A percentile compares a stretch with the other conserved stretches of the same genome.
These are phyloP conservation scores for Ptyas mucosa DNA, from an alignment of 2,113 vertebrate species.

Conservation along the genomic window DNA sequence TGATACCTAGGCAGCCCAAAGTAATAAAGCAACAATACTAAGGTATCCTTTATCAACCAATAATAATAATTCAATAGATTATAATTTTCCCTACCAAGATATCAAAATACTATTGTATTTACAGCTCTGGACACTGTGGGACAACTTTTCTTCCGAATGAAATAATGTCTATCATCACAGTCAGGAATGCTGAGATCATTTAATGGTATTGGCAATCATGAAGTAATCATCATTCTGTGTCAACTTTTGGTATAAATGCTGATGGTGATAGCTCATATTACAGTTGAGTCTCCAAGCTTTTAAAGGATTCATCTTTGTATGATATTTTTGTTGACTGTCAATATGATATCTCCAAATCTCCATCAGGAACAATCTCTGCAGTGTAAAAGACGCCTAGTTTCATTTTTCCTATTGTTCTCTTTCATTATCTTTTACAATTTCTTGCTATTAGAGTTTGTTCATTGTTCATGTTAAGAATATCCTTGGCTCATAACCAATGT, in stretches of 20 bases:
- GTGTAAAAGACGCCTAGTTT: background rate
- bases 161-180: background rate
- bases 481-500: too few relatives aligned
- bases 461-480: background rate
- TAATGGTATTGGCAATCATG: background rate
- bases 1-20: background rate
- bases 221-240: background rate
- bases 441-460: background rate
- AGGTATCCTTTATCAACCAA: background rate
- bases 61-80: background rate
- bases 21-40: background rate
- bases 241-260: background rate
- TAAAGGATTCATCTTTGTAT: background rate
- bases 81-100: background rate
- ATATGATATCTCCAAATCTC: background rate
- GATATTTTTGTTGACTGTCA: background rate
- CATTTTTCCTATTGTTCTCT: background rate
- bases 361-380: background rate
- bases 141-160: background rate
- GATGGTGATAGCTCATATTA: background rate
- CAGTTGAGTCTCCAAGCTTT: background rate
- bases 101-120: background rate
- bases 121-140: background rate
- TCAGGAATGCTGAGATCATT: background rate
- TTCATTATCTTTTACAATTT: background rate